Base-by-base conservation (phyloP, 2,888 invertebrate species). In the Drosophila neoperkinsi region DNA sequence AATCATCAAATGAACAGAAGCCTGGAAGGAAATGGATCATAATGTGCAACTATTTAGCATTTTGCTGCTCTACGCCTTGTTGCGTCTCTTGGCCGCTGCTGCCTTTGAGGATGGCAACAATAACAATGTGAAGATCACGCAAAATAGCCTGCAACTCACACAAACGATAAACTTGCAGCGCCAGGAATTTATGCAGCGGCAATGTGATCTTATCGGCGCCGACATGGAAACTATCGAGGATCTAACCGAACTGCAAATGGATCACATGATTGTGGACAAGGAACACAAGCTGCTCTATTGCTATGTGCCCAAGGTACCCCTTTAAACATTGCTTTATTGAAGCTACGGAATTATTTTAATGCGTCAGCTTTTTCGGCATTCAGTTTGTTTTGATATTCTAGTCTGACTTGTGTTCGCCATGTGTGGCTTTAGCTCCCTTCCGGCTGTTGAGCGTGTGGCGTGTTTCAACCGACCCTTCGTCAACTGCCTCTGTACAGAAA, bases 251-350 rank as follows among this genome's bases (percentile, higher is more conserved):
- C 94, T 94, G 66, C 95, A 95, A 82, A 94, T 97, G 88, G 95
- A 96, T 89, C 97, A 98, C 91, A 95, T 98, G 92, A 94, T 98
- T 74, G 96, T 98, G 28, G 97, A 98, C 92, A 96, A 97, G 85
- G 94, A 95, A 70, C 97, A 97, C 90, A 96, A 96, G 92, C 94
- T 98, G 21, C 94, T 98, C 18, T 98, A 98, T 91, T 98, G 98
- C 92, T 98, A 98, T 93, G 97, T 98, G 77, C 98, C 98, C 70
- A 98, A 98, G 95, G 97, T 97, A 94, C n/a, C 25, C n/a, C n/a
- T 16, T 3, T 13, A 16, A 16, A 25, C 21, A 46, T 13, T 46
- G 31, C 36, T 51, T 70, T 56, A 60, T 61, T 57, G 30, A 72
- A 64, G 10, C 16, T 46, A 28, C 38, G n/a, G 4, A 43, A 36